A percentile compares a stretch with the other conserved stretches of the same genome.
Evolutionary conservation across 2,113 vertebrate species (phyloP).

Genomic region (Onychostruthus taczanowskii): DNA sequence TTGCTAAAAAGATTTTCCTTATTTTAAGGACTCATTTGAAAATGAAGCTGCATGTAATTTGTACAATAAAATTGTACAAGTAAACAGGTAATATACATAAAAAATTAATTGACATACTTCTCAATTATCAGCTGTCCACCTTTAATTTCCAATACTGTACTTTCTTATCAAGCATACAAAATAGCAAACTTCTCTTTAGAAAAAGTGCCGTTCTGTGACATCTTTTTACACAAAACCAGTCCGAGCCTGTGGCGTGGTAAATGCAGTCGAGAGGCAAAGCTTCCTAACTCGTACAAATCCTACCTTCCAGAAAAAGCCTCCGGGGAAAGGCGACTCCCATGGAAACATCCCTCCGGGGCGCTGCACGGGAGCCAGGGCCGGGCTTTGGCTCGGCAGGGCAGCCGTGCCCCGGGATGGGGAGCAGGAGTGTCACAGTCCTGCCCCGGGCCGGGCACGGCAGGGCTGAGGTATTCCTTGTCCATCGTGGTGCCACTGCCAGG

Average conservation of each 20-base stretch:
- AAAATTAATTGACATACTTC: conserved; percentile 92
- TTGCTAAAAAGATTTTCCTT: conserved; percentile 93
- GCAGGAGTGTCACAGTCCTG: background rate
- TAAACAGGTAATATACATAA: conserved; percentile 96
- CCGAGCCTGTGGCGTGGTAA: conserved; percentile 71
- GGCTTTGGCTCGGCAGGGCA: background rate
- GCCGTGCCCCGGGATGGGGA: background rate
- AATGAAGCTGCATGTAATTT: conserved; percentile 95
- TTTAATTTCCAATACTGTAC: conserved; percentile 86
- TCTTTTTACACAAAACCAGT: conserved; percentile 81
- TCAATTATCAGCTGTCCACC: conserved; percentile 85
- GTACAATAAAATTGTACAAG: conserved; percentile 97
- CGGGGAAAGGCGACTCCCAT: conserved; percentile 65
- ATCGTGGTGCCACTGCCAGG: conserved; percentile 55
- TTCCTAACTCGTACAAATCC: conserved; percentile 70
- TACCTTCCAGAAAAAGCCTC: conserved; percentile 75
- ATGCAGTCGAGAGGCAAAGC: conserved; percentile 80
- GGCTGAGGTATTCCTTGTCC: conserved; percentile 74
- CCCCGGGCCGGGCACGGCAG: conserved; percentile 43
- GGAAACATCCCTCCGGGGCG: conserved; percentile 74
- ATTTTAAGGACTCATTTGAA: conserved; percentile 92
- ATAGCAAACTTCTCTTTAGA: conserved; percentile 85
- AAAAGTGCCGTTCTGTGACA: conserved; percentile 87
- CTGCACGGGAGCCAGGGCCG: conserved; percentile 71
- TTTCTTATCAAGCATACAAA: conserved; percentile 87